These are phyloP conservation scores for Zaprionus ornatus DNA, from an alignment of 1,140 invertebrate species.

Conservation along the genomic window DNA sequence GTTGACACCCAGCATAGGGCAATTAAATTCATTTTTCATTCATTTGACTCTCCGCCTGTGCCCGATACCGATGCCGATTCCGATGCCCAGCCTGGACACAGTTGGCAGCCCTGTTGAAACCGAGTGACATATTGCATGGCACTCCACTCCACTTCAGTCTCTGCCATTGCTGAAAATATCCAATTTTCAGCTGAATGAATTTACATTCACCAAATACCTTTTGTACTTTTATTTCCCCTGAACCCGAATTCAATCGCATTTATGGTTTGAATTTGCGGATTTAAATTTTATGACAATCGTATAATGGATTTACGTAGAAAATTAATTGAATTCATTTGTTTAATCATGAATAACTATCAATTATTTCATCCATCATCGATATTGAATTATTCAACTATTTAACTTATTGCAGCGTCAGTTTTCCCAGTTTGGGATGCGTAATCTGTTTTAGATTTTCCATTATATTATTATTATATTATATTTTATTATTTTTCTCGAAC, in stretches of 20 bases:
- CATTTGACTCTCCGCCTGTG: conserved; percentile 40
- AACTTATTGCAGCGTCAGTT: neutral
- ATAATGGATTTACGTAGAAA: neutral
- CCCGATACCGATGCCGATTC: neutral
- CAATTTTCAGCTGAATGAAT: conserved; percentile 20
- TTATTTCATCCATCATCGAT: neutral
- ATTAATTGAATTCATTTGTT: neutral
- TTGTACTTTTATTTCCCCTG: neutral
- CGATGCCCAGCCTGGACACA: conserved; percentile 49
- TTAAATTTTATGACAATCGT: neutral
- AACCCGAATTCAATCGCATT: neutral
- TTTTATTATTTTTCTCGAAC: no score
- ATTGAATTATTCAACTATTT: neutral
- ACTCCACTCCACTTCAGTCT: no score
- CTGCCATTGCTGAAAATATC: conserved; percentile 15
- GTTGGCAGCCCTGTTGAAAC: conserved; percentile 76
- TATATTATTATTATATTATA: no score
- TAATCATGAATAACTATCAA: neutral
- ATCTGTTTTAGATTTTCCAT: neutral
- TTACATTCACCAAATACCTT: conserved; percentile 8
- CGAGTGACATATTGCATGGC: conserved; percentile 75
- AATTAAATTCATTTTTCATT: conserved; percentile 82
- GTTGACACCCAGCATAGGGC: conserved; percentile 80
- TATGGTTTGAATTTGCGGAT: neutral
- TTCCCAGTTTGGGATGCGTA: neutral